Percentiles rank a stretch among this genome's conserved stretches.
phyloP scores from a whole-genome alignment of 92 coral and sea anemone genomes.

The Hydrozoanthus gracilis region DNA sequence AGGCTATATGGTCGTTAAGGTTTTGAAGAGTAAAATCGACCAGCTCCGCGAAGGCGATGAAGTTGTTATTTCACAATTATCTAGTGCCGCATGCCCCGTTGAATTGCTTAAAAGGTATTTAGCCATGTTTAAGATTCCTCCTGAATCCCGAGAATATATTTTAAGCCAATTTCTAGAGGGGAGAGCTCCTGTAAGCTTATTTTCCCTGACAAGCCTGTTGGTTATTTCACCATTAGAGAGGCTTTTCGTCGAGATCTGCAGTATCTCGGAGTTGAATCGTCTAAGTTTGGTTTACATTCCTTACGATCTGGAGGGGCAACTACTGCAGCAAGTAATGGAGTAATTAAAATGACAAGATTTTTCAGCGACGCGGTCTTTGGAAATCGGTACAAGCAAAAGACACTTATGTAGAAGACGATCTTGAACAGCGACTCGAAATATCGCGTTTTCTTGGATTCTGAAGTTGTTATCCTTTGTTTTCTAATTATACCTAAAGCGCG shows the following conservation, averaged over 20 bases:
- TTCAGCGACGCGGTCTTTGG: constrained; percentile 70
- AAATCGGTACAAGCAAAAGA: too few relatives aligned
- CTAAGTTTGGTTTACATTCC: constrained; percentile 47
- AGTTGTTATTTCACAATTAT: constrained; percentile 48
- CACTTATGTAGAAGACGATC: too few relatives aligned
- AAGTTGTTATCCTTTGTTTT: too few relatives aligned
- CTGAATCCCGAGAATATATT: constrained; percentile 22
- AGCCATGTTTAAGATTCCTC: neutral
- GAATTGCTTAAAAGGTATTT: constrained; percentile 18
- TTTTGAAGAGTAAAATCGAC: constrained; percentile 55
- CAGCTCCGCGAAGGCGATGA: constrained; percentile 58
- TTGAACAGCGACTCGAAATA: too few relatives aligned
- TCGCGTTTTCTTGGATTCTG: too few relatives aligned
- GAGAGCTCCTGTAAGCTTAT: constrained; percentile 38
- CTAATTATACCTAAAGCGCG: too few relatives aligned
- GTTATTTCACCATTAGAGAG: constrained; percentile 39
- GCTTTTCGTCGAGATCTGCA: constrained; percentile 14
- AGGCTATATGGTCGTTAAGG: constrained; percentile 37
- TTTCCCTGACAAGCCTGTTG: constrained; percentile 33
- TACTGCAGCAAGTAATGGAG: constrained; percentile 42
- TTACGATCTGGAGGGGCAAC: constrained; percentile 61
- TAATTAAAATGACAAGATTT: constrained; percentile 44
- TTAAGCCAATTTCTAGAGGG: constrained; percentile 38
- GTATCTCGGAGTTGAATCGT: neutral
- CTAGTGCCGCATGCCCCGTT: constrained; percentile 42